Conservation (phyloP, 1,140 invertebrate species). For the Parapsyche elsis region DNA sequence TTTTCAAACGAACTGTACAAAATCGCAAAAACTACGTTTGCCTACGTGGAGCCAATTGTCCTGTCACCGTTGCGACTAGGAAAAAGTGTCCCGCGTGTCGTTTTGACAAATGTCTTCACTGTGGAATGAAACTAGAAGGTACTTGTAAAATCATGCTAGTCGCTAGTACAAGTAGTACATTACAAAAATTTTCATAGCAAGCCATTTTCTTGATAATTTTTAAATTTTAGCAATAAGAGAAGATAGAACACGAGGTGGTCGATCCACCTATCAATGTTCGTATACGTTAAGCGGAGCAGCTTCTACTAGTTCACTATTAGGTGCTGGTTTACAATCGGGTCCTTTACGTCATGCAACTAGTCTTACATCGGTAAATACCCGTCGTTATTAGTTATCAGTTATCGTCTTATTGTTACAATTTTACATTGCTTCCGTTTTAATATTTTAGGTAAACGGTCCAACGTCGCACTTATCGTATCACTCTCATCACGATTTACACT, state of each 20-base stretch:
- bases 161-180: not conserved
- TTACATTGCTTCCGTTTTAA: constrained; percentile 13
- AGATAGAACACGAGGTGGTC: constrained; percentile 92
- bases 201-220: not conserved
- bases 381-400: not conserved
- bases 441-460: constrained; percentile 63
- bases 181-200: not conserved
- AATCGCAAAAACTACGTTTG: constrained; percentile 98
- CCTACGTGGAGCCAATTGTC: constrained; percentile 88
- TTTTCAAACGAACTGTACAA: constrained; percentile 98
- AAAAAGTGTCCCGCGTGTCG: constrained; percentile 98
- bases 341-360: constrained; percentile 64
- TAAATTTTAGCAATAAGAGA: constrained; percentile 84
- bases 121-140: constrained; percentile 97
- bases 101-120: constrained; percentile 96
- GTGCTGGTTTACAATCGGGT: constrained; percentile 61
- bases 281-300: constrained; percentile 83
- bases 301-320: constrained; percentile 66
- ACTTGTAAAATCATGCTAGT: constrained; percentile 49
- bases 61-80: constrained; percentile 89
- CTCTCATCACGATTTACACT: constrained; percentile 53
- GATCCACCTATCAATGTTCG: constrained; percentile 95
- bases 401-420: not conserved
- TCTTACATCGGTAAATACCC: constrained; percentile 62
- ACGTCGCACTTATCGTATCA: constrained; percentile 60